Evolutionary conservation across 2,113 vertebrate species (phyloP), one percentile per base, ranked within the genome.

Genomic region (Glaucomys volans): DNA sequence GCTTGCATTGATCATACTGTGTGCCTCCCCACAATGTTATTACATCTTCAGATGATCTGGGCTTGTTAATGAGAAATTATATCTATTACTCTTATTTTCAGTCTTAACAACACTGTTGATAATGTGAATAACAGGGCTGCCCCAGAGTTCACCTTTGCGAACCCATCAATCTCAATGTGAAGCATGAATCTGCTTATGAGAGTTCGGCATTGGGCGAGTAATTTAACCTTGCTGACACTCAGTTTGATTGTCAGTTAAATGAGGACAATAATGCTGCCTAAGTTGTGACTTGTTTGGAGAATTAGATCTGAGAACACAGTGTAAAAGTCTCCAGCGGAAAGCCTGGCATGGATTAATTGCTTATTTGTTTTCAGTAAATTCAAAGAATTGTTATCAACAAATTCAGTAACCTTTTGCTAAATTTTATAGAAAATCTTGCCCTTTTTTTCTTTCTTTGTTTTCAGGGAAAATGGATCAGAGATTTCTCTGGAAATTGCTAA

Each of bases 401-500:
- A 42, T 90, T 91, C 75, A 77, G 30, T 12, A 90, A 81, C 26
- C n/a, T 85, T 94, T 88, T 35, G 74, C 87, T 76, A 44, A 96
- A 67, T 87, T 79, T 82, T 91, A 76, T 64, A 75, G 90, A 44
- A 81, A 90, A 57, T 8, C 1, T 90, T 57, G 75, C 80, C 20
- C 18, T 14, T 37, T 24, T 13, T 37, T 75, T 18, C 47, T 69
- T 91, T 59, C 22, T 91, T 89, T 92, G n/a, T 94, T 89, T 95
- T n/a, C 32, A 42, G 47, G 77, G 69, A 82, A 94, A 92, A 44
- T n/a, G 50, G 16, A 54, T 50, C 2, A 59, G 87, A 82, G 47
- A 67, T 52, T 86, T 92, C 35, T 69, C 84, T 97, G 83, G 74
- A 69, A 92, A 59, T 95, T 71, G 5, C 87, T 97, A 76, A 0